Evolutionary conservation across 2,113 vertebrate species (phyloP).

Genomic region (Melanotaenia duboulayi): DNA sequence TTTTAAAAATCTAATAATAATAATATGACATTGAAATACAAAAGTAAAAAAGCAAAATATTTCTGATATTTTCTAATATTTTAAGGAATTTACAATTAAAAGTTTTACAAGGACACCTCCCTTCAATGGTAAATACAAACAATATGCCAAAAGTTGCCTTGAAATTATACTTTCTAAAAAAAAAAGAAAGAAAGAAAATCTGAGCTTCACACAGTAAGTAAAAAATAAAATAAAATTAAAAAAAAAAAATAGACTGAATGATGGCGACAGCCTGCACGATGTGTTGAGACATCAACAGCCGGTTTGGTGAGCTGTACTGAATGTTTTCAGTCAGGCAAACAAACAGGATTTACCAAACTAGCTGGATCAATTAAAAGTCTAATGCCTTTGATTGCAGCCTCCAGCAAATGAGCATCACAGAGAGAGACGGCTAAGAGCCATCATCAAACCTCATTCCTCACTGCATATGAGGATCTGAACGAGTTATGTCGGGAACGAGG

Average conservation of each 20-base stretch:
- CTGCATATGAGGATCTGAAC: slow-evolving; percentile 19
- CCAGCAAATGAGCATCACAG: slow-evolving; percentile 13
- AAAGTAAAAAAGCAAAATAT: slow-evolving; percentile 19
- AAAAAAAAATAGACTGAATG: too few relatives aligned
- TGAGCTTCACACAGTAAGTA: not conserved
- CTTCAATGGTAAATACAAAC: slow-evolving; percentile 6
- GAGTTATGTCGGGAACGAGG: slow-evolving; percentile 20
- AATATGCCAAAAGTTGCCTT: slow-evolving; percentile 17
- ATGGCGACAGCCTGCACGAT: not conserved
- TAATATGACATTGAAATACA: too few relatives aligned
- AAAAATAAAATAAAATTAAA: not conserved
- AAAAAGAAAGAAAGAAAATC: not conserved
- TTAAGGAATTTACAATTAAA: slow-evolving; percentile 27
- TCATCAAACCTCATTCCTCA: slow-evolving; percentile 38
- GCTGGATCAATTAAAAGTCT: slow-evolving; percentile 62
- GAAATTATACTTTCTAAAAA: not conserved
- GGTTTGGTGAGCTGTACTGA: slow-evolving; percentile 2
- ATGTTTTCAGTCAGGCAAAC: slow-evolving; percentile 9
- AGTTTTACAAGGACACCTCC: slow-evolving; percentile 7
- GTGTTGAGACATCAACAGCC: not conserved
- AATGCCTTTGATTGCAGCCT: slow-evolving; percentile 35
- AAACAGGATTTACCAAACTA: slow-evolving; percentile 49
- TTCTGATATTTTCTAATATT: not conserved
- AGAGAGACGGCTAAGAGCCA: slow-evolving; percentile 42
- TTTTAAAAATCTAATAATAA: not conserved